Percentiles rank a stretch among this genome's conserved stretches.
Evolutionary conservation across 2,113 vertebrate species (phyloP).

Genomic region (Microtus richardsoni): DNA sequence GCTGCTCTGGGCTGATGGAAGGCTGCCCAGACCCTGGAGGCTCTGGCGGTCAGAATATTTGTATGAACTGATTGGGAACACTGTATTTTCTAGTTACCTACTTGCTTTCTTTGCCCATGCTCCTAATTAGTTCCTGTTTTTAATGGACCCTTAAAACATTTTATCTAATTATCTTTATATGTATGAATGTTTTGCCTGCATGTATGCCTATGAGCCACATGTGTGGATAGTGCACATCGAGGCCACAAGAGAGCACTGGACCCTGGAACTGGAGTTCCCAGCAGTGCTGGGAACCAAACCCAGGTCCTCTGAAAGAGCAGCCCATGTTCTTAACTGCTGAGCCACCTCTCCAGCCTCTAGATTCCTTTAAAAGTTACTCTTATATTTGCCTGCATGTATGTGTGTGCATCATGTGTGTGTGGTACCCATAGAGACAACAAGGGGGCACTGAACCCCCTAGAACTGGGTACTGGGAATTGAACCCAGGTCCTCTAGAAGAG

Average conservation of each 20-base stretch:
- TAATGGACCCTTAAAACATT: too few relatives aligned
- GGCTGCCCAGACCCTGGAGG: neutral
- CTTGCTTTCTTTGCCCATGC: neutral
- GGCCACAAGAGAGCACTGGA: neutral
- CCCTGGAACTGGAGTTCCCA: neutral
- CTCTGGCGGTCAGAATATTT: neutral
- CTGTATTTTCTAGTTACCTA: neutral
- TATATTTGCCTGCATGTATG: neutral
- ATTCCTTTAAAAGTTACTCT: neutral
- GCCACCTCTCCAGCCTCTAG: neutral
- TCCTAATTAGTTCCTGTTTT: neutral
- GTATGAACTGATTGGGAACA: neutral
- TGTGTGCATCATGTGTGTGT: neutral
- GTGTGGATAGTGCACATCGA: neutral
- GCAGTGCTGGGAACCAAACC: neutral
- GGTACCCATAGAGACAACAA: neutral
- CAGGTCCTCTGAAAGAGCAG: neutral
- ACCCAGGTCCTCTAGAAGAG: neutral
- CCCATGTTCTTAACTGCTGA: neutral
- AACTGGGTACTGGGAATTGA: neutral
- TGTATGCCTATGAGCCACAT: neutral
- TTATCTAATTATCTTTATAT: neutral
- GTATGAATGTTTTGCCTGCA: too few relatives aligned
- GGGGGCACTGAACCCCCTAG: neutral
- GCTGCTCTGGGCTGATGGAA: neutral